These are phyloP conservation scores for Eciton burchellii DNA, from an alignment of 1,140 invertebrate species.

Conservation along the genomic window DNA sequence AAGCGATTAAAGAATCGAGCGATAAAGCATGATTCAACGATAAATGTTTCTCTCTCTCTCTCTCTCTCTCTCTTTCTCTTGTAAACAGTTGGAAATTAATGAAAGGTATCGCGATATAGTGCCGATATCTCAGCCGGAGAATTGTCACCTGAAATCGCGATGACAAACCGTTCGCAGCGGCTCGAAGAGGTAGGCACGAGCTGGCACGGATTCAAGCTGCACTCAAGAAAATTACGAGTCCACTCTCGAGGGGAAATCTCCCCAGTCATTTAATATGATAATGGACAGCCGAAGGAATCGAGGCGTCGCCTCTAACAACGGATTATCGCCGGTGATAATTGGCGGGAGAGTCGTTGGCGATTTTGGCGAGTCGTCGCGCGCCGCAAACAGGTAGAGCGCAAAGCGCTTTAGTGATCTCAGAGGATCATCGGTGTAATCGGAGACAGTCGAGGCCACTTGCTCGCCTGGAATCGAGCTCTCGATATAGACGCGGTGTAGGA, in stretches of 20 bases:
- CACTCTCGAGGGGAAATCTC: conserved; percentile 64
- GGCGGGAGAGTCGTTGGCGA: not conserved
- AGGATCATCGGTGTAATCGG: conserved; percentile 78
- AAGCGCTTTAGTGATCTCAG: conserved; percentile 54
- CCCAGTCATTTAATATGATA: conserved; percentile 71
- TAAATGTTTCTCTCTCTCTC: too few relatives aligned
- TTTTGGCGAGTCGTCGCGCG: not conserved
- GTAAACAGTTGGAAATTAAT: conserved; percentile 15
- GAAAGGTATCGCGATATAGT: not conserved
- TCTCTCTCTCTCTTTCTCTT: too few relatives aligned
- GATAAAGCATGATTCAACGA: not conserved
- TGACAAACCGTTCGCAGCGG: conserved; percentile 53
- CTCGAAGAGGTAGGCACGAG: conserved; percentile 71
- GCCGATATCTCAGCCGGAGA: conserved; percentile 5
- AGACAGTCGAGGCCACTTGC: conserved; percentile 78
- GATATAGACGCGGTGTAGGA: conserved; percentile 72
- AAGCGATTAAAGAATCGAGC: not conserved
- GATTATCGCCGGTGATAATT: conserved; percentile 14
- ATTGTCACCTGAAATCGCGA: conserved; percentile 44
- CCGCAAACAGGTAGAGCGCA: not conserved
- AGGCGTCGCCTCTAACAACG: not conserved
- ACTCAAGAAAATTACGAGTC: conserved; percentile 80
- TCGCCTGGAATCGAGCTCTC: conserved; percentile 66
- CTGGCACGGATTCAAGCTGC: conserved; percentile 83
- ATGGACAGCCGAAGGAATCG: conserved; percentile 53